A percentile compares a stretch with the other conserved stretches of the same genome.
Conservation (phyloP, 2,113 vertebrate species). For the Oncorhynchus gorbuscha region DNA sequence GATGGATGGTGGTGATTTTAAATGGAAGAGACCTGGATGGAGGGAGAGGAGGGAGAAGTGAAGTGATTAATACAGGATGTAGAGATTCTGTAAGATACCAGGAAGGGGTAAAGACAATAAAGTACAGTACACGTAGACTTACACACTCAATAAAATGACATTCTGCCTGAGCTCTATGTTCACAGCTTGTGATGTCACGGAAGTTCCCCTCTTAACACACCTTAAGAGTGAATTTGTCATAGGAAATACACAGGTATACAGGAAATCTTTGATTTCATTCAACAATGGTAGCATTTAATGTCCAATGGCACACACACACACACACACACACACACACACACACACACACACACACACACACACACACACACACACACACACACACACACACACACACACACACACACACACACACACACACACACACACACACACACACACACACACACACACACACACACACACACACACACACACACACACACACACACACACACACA, state of each 20-base stretch:
- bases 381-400: not conserved
- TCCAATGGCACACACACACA: not conserved
- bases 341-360: not conserved
- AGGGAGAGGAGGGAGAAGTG: not conserved
- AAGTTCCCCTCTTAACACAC: not conserved
- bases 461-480: not conserved
- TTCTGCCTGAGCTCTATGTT: not conserved
- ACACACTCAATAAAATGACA: not conserved
- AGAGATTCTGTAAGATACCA: conserved; percentile 44
- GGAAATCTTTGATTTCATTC: not conserved
- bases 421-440: not conserved
- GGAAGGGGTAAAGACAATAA: not conserved
- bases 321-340: not conserved
- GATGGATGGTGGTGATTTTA: conserved; percentile 47
- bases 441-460: not conserved
- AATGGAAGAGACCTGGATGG: conserved; percentile 23
- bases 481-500: not conserved
- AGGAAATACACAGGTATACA: not conserved
- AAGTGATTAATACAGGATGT: conserved; percentile 38
- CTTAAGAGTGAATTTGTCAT: not conserved
- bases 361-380: not conserved
- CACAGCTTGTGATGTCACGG: not conserved
- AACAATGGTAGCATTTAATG: conserved; percentile 2
- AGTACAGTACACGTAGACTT: not conserved
- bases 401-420: not conserved